Evolutionary conservation across 2,113 vertebrate species (phyloP), one percentile per base, ranked within the genome.

Genomic region (Hystrix cristata): DNA sequence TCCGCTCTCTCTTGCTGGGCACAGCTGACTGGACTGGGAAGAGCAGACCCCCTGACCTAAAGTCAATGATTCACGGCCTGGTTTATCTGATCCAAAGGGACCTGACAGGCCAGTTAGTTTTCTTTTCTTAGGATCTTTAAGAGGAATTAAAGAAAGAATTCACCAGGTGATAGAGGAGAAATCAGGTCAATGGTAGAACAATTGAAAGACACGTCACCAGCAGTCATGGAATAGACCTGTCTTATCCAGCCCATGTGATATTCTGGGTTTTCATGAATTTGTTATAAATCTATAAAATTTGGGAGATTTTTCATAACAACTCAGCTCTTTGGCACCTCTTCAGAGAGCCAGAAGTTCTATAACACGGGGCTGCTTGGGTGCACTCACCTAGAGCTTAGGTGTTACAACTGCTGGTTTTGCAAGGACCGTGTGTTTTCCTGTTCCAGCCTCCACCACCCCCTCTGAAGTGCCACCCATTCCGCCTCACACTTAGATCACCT

Each of bases 181-280:
- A 46, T 90, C 55, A 51, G 59, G 74, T 57, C 57, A 74, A 15
- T 38, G 15, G 38, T 16, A 0, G 23, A 59, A 25, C 18, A 48
- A 43, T 4, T 55, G 29, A 69, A 89, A 87, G 43, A 25, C 23
- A 5, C 19, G 7, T 82, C 88, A 71, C 12, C 7, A 23, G 55
- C 27, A 53, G 29, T 23, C 59, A 48, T 62, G n/a, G 29, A 74
- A 38, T 15, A 76, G 76, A 62, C 38, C 23, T n/a, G 12, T 80
- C 43, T 12, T 53, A 21, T 57, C 21, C 9, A 55, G 27, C 46
- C 14, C 53, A 59, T n/a, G 43, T 59, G 51, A 6, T 13, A 43
- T 51, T 74, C 79, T 81, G 53, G 59, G 59, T 60, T 91, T 93
- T 72, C 48, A 23, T 72, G 71, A 93, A 18, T 91, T 64, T 82